phyloP scores from a whole-genome alignment of 2,888 invertebrate genomes.

The Frankliniella fusca region DNA sequence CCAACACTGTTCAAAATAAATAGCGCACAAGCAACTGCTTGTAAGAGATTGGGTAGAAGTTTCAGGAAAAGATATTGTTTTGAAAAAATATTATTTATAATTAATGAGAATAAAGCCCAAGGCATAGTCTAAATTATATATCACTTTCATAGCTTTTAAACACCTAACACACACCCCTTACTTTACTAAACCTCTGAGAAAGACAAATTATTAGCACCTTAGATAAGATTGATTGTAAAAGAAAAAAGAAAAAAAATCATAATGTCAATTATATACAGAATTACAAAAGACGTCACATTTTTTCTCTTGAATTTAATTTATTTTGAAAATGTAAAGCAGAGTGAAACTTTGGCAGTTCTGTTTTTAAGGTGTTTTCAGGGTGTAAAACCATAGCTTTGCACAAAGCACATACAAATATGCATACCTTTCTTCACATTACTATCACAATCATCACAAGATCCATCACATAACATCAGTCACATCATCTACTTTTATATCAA shows the following conservation, averaged over 20 bases:
- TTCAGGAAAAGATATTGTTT: neutral
- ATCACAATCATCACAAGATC: slow-evolving; percentile 17
- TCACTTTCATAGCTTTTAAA: slow-evolving; percentile 10
- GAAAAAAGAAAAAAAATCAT: neutral
- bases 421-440: neutral
- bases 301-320: neutral
- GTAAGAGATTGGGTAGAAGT: neutral
- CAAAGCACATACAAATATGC: slow-evolving; percentile 18
- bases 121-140: slow-evolving; percentile 10
- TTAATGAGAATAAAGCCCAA: slow-evolving; percentile 4
- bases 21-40: neutral
- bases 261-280: neutral
- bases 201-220: slow-evolving; percentile 25
- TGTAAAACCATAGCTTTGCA: neutral
- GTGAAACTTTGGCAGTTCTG: neutral
- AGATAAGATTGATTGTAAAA: neutral
- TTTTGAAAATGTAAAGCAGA: neutral
- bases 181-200: slow-evolving; percentile 3
- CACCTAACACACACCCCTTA: neutral
- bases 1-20: neutral
- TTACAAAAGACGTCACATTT: neutral
- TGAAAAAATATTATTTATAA: neutral
- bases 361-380: neutral
- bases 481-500: slow-evolving; percentile 17
- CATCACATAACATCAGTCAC: slow-evolving; percentile 22